Base-by-base conservation (phyloP, 1,140 invertebrate genomes). In the Brachystomella parvula region DNA sequence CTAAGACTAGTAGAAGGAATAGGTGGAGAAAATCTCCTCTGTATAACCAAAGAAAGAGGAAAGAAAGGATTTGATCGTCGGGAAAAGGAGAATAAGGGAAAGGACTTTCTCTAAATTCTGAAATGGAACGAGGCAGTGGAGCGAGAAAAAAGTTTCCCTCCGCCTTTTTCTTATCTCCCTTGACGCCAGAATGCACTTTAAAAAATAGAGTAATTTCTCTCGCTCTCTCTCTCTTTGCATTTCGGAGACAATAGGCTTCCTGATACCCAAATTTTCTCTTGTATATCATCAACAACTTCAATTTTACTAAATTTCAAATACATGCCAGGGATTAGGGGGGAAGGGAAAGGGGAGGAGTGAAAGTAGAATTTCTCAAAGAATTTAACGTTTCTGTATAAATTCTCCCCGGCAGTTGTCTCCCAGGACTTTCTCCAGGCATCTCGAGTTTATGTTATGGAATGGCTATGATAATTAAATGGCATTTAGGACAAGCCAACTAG, bases 181-280 rank as follows among this genome's bases (percentile, higher is more conserved):
- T 53, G 24, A 53, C 49, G 49, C 49, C 49, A 53, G 49, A 53
- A 53, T 53, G 49, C 49, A 53, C 49, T 53, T 53, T 39, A 39
- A 39, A 39, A 53, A 53, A 15, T 53, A 53, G 24, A 53, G 24
- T 15, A 53, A 53, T 17, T 15, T 9, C 21, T 6, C 49, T 53
- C 12, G 9, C 9, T 12, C 39, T 44, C 39, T 44, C 39, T n/a
- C n/a, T n/a, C 9, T 44, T 44, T 44, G 39, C 39, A 44, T 44
- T 44, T 44, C 9, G n/a, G n/a, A 44, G n/a, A 44, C 39, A 44
- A 44, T n/a, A 12, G 9, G 9, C 39, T 44, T n/a, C n/a, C n/a
- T 44, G 9, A 12, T 44, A 9, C n/a, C 39, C 39, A 44, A 12
- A 44, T 9, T 44, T 44, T 44, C 39, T 44, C 39, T 9, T 19